Evolutionary conservation across 2,888 invertebrate species (phyloP).

Genomic region (Epinotia ramella): DNA sequence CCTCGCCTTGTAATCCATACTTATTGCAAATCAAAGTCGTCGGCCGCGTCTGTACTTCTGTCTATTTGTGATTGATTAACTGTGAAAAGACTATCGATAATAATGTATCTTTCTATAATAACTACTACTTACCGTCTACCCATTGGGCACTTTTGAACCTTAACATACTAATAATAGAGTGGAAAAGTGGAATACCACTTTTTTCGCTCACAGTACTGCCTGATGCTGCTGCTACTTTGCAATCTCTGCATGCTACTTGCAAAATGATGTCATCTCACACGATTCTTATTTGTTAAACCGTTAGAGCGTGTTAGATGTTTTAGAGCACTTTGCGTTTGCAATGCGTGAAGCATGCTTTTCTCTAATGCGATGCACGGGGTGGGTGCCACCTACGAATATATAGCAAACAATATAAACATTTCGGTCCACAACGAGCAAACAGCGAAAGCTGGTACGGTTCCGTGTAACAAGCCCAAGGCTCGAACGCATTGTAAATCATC

Average conservation of each 20-base stretch:
- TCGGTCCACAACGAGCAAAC: slow-evolving; percentile 17
- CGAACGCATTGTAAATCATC: slow-evolving; percentile 54
- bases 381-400: not conserved
- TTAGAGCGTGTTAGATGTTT: not conserved
- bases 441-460: slow-evolving; percentile 29
- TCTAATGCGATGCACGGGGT: not conserved
- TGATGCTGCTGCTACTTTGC: too few species aligned
- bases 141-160: too few species aligned
- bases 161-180: too few species aligned
- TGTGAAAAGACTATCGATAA: not conserved
- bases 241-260: too few species aligned
- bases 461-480: slow-evolving; percentile 50
- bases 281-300: too few species aligned
- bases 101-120: not conserved
- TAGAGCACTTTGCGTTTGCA: not conserved
- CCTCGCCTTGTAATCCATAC: not conserved
- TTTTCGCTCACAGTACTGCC: too few species aligned
- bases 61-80: not conserved
- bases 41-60: too few species aligned
- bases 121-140: not conserved
- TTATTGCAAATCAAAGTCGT: not conserved
- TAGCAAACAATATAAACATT: slow-evolving; percentile 16
- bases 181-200: too few species aligned
- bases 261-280: too few species aligned
- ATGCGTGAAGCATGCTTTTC: not conserved